phyloP scores from a whole-genome alignment of 2,797 vertebrate species.

The Silurus lanzhouensis region DNA sequence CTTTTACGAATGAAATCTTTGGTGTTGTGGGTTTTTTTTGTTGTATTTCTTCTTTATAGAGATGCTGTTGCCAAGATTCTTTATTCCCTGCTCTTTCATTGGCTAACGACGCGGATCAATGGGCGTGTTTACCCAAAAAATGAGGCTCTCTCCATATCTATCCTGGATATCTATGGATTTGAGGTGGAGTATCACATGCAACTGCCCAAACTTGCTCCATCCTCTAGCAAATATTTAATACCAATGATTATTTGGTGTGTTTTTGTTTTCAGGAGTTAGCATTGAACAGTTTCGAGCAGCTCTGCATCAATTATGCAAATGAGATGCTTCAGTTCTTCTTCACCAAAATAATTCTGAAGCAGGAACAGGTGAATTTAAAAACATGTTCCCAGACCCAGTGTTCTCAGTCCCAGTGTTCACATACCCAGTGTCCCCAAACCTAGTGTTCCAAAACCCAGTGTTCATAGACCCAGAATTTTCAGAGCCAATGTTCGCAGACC shows the following conservation, averaged over 20 bases:
- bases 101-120: conserved; percentile 92
- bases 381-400: too few species aligned
- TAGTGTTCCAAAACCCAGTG: too few species aligned
- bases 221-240: background rate
- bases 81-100: conserved; percentile 91
- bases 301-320: conserved; percentile 95
- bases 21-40: background rate
- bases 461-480: too few species aligned
- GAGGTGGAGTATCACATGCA: conserved; percentile 75
- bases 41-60: conserved; percentile 58
- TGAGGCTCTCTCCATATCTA: conserved; percentile 86
- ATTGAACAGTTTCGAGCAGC: conserved; percentile 96
- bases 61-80: conserved; percentile 96
- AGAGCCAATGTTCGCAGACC: too few species aligned
- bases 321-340: conserved; percentile 94
- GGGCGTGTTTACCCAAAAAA: conserved; percentile 86
- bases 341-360: conserved; percentile 89
- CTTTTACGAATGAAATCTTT: background rate
- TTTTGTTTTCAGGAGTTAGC: conserved; percentile 80
- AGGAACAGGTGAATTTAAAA: conserved; percentile 86
- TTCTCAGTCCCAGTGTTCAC: too few species aligned
- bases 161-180: conserved; percentile 96
- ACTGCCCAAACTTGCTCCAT: background rate
- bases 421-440: too few species aligned
- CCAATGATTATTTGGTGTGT: background rate